Evolutionary conservation across 2,888 invertebrate species (phyloP), one percentile per base, ranked within the genome.

Genomic region (Hirtodrosophila histrioides): DNA sequence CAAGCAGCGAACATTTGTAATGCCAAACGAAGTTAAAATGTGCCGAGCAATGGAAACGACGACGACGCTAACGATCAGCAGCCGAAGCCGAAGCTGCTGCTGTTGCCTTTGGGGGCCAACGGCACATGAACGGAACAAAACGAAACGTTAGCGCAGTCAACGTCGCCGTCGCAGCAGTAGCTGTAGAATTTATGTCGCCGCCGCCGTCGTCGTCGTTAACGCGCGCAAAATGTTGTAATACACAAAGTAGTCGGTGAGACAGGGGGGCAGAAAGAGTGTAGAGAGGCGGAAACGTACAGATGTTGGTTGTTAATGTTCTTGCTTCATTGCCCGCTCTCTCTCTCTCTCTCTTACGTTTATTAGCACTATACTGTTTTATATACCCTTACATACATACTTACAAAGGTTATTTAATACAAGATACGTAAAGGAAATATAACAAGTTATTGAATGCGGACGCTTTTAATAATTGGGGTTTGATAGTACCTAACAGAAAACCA

Each of bases 121-220:
- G 71, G 69, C 71, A 70, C 54, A 57, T 67, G 70, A 70, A 61
- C 55, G 41, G 50, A 69, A 62, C 55, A 51, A 39, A 62, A 39
- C 57, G 12, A 62, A 67, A 44, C 62, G 63, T 63, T 36, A 62
- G 33, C 55, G 49, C 46, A 23, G 48, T 9, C 50, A 11, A 49
- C 51, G 48, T 12, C 29, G 40, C 31, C 55, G 55, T 31, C 43
- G 31, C 17, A 29, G 29, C 49, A 57, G 57, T 57, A 53, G 72
- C 73, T 70, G 57, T 76, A 76, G 70, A 80, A 80, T 76, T 79
- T 74, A 79, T 80, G 77, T 80, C 75, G 75, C 70, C 56, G 55
- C 39, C 53, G 35, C 9, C 9, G 41, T n/a, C 44, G 36, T 40
- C 51, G 51, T 51, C 49, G 53, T 27, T 56, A 44, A 48, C 43